Evolutionary conservation across 2,113 vertebrate genomes (phyloP).

Genomic region (Tachycineta bicolor): DNA sequence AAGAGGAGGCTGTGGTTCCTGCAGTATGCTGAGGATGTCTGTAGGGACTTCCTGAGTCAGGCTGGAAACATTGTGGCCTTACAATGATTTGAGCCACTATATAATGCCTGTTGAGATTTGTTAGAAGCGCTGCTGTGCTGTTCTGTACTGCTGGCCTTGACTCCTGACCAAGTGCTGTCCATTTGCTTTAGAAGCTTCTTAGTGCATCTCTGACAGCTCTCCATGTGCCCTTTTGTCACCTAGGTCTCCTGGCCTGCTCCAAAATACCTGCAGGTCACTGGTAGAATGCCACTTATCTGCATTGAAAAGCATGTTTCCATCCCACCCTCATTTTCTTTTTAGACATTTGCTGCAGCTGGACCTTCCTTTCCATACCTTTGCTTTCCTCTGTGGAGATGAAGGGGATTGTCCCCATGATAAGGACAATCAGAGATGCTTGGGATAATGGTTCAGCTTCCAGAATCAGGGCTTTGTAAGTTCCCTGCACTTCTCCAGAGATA

Average conservation of each 20-base stretch:
- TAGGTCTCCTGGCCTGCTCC: not conserved
- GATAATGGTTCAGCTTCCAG: not conserved
- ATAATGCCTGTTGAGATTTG: not conserved
- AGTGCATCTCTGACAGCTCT: not conserved
- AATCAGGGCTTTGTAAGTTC: not conserved
- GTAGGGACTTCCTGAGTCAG: not conserved
- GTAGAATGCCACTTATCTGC: not conserved
- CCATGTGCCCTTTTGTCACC: not conserved
- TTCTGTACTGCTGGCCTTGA: not conserved
- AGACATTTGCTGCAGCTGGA: not conserved
- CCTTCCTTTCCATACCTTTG: not conserved
- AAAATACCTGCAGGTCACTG: not conserved
- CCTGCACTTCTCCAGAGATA: not conserved
- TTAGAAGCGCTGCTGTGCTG: not conserved
- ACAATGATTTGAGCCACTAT: not conserved
- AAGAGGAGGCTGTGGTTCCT: not conserved
- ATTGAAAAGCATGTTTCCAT: not conserved
- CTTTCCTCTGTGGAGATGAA: not conserved
- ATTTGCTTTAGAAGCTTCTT: not conserved
- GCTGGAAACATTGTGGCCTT: not conserved
- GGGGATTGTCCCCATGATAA: not conserved
- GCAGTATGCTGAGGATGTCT: not conserved
- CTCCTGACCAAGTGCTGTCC: not conserved
- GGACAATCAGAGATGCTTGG: not conserved
- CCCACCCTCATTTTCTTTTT: not conserved